These are phyloP conservation scores for Sorex fumeus DNA, from an alignment of 2,113 vertebrate species.

Conservation along the genomic window DNA sequence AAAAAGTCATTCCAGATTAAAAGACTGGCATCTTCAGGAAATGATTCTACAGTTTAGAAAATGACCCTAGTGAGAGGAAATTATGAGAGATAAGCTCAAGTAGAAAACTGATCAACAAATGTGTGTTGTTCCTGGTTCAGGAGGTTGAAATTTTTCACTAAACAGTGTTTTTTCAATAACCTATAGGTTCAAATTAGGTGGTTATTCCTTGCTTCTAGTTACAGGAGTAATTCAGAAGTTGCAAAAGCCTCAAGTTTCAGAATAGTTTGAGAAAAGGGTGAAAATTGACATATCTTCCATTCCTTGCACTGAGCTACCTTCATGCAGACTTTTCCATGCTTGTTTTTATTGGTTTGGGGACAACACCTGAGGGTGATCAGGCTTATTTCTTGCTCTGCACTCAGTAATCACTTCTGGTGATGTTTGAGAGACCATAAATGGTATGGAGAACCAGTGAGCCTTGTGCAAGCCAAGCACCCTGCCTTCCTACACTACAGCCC, in stretches of 20 bases:
- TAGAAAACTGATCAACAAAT: background rate
- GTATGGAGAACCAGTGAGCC: too few relatives aligned
- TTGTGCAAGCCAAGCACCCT: too few relatives aligned
- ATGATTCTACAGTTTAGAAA: background rate
- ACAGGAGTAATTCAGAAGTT: background rate
- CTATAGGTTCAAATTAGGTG: background rate
- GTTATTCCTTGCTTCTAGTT: constrained; percentile 49
- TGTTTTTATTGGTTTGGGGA: too few relatives aligned
- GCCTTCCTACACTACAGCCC: background rate
- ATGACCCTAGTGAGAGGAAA: background rate
- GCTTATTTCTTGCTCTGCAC: too few relatives aligned
- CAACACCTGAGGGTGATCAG: too few relatives aligned
- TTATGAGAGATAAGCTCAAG: background rate
- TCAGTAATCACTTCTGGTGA: too few relatives aligned
- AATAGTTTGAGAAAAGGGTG: background rate
- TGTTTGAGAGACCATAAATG: too few relatives aligned
- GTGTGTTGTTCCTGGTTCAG: background rate
- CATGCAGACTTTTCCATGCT: background rate
- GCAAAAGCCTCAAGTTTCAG: constrained; percentile 18
- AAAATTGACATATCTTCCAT: background rate
- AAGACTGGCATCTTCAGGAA: background rate
- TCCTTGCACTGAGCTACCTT: background rate
- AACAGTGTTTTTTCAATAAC: background rate
- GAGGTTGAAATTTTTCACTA: background rate
- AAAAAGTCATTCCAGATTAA: background rate